phyloP scores from a whole-genome alignment of 2,888 invertebrate species.

The Notodonta ziczac region DNA sequence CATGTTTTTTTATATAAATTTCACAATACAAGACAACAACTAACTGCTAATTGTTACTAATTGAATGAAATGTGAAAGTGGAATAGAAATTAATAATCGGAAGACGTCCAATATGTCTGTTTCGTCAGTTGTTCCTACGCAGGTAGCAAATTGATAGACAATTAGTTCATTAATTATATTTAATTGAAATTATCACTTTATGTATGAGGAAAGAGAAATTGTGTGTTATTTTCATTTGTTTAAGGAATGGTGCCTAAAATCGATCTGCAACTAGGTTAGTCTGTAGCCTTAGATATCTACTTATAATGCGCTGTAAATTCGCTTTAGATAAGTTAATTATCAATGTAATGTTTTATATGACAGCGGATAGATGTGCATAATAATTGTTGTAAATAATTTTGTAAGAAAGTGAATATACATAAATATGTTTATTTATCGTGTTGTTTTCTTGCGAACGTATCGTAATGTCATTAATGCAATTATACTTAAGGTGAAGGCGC shows the following conservation, averaged over 20 bases:
- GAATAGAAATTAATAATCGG: neutral
- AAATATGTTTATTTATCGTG: slow-evolving; percentile 75
- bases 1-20: too few relatives aligned
- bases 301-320: slow-evolving; percentile 68
- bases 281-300: slow-evolving; percentile 50
- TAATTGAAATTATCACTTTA: neutral
- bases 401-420: slow-evolving; percentile 79
- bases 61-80: neutral
- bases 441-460: slow-evolving; percentile 47
- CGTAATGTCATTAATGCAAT: neutral
- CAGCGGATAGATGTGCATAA: slow-evolving; percentile 77
- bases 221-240: slow-evolving; percentile 30
- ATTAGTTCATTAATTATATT: neutral
- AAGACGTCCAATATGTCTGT: slow-evolving; percentile 2
- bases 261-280: slow-evolving; percentile 71
- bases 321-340: slow-evolving; percentile 73
- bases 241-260: slow-evolving; percentile 70
- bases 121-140: neutral
- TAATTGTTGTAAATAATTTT: slow-evolving; percentile 83
- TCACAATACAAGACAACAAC: too few relatives aligned
- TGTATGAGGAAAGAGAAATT: neutral
- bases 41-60: too few relatives aligned
- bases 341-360: slow-evolving; percentile 79
- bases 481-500: too few relatives aligned
- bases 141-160: neutral